phyloP scores from a whole-genome alignment of 2,797 vertebrate genomes.

The Rhynchotus rufescens region DNA sequence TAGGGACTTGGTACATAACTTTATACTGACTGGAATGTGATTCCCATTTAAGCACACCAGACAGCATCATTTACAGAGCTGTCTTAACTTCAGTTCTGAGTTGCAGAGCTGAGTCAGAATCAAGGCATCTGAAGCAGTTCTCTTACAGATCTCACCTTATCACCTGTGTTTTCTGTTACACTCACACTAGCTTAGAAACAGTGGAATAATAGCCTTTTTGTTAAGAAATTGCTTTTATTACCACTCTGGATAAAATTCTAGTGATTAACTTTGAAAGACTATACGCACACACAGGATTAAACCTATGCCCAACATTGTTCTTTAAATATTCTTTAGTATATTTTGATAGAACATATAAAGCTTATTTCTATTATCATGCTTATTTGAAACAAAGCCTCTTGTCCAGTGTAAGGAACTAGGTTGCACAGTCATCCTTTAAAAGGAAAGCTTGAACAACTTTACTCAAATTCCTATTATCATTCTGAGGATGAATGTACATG shows the following conservation, averaged over 20 bases:
- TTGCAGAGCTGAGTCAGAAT: constrained; percentile 9
- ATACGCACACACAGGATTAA: neutral
- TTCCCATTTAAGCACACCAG: neutral
- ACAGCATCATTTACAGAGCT: neutral
- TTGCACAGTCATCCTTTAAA: neutral
- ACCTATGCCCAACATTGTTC: neutral
- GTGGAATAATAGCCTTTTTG: neutral
- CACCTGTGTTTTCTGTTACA: neutral
- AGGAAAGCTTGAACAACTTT: neutral
- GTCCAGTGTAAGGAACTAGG: neutral
- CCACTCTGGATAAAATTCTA: neutral
- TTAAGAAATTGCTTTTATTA: neutral
- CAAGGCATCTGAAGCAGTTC: neutral
- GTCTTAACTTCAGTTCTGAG: neutral
- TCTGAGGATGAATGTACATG: neutral
- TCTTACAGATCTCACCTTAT: neutral
- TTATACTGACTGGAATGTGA: neutral
- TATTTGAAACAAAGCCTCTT: neutral
- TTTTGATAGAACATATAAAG: neutral
- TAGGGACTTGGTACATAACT: neutral
- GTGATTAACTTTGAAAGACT: neutral
- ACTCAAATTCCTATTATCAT: neutral
- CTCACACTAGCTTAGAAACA: neutral
- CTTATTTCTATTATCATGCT: neutral
- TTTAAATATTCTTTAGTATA: neutral